A percentile compares a stretch with the other conserved stretches of the same genome.
phyloP scores from a whole-genome alignment of 2,113 vertebrate genomes.

The Sigmodon hispidus region DNA sequence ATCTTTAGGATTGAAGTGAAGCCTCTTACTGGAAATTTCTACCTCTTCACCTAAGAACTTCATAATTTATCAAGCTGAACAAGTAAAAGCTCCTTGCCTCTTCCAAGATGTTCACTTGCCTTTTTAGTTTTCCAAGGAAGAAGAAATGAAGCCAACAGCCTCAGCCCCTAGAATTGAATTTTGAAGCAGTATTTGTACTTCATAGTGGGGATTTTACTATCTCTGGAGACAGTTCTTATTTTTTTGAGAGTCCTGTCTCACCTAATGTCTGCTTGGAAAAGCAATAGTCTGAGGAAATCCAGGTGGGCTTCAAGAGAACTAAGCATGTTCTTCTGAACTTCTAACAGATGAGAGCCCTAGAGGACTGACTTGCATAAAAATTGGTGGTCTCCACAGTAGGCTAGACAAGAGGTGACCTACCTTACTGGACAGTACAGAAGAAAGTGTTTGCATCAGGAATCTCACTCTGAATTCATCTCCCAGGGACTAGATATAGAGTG shows the following conservation, averaged over 20 bases:
- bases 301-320: background rate
- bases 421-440: background rate
- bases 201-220: background rate
- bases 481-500: background rate
- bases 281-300: background rate
- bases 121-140: slow-evolving; percentile 6
- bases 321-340: background rate
- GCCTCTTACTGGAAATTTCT: slow-evolving; percentile 10
- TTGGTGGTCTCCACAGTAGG: background rate
- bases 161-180: background rate
- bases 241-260: background rate
- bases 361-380: background rate
- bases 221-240: background rate
- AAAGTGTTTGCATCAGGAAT: background rate
- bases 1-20: background rate
- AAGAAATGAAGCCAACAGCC: background rate
- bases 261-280: background rate
- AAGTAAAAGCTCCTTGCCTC: background rate
- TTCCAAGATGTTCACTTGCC: background rate
- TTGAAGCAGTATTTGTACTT: background rate
- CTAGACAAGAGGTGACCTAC: background rate
- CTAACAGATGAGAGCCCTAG: background rate
- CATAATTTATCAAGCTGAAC: background rate
- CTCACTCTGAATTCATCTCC: background rate
- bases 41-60: background rate